These are phyloP conservation scores for Agriopis aurantiaria DNA, from an alignment of 2,888 invertebrate genomes.

Conservation along the genomic window DNA sequence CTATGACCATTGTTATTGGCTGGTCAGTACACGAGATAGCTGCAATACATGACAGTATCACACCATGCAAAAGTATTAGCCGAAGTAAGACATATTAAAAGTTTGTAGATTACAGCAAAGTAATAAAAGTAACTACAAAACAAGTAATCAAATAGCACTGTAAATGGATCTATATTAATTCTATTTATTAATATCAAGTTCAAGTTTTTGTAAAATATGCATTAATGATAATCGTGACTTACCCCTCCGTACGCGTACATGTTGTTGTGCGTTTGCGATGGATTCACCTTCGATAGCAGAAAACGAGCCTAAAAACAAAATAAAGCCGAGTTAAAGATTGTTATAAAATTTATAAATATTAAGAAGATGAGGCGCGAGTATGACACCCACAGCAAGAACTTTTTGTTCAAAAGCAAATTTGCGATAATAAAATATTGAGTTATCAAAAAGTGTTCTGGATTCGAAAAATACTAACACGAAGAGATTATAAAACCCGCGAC, in stretches of 20 bases:
- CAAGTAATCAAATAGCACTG: background rate
- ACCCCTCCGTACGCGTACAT: constrained; percentile 98
- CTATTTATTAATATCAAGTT: background rate
- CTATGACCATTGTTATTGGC: constrained; percentile 12
- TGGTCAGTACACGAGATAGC: background rate
- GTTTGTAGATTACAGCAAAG: background rate
- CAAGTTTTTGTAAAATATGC: background rate
- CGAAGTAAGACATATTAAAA: background rate
- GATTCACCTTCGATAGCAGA: constrained; percentile 99
- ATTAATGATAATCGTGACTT: constrained; percentile 72
- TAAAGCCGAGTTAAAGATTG: background rate
- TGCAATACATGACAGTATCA: constrained; percentile 23
- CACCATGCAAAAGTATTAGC: constrained; percentile 31
- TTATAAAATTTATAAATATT: background rate
- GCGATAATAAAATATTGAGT: background rate
- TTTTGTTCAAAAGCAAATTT: background rate
- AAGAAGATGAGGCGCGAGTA: constrained; percentile 5
- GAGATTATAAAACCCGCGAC: background rate
- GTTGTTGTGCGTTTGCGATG: constrained; percentile 99
- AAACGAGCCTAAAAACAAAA: constrained; percentile 93
- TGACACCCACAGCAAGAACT: background rate
- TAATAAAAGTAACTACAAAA: constrained; percentile 8
- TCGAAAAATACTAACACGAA: background rate
- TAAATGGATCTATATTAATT: background rate
- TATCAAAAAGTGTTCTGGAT: background rate